Evolutionary conservation across 2,113 vertebrate genomes (phyloP), one percentile per base, ranked within the genome.

Genomic region (Erpornis zantholeuca): DNA sequence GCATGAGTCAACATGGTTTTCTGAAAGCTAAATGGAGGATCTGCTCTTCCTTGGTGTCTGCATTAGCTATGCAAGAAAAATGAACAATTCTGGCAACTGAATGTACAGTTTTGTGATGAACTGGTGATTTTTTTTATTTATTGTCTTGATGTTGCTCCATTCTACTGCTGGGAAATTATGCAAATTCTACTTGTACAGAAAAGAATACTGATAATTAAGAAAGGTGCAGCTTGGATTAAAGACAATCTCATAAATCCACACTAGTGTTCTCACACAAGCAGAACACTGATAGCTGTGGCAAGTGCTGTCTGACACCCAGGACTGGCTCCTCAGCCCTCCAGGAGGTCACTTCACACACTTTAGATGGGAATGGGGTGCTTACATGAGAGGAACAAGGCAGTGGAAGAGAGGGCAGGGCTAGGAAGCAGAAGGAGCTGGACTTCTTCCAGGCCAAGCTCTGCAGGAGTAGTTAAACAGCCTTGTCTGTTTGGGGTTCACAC

Each of bases 121-220:
- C 57, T 96, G 78, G 57, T 93, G 95, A 83, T 33, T 89, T 96
- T 97, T 96, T 96, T 75, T 57, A 78, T 88, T 97, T 97, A 94
- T 94, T 97, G 94, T 95, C 96, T 96, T 94, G 86, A 94, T 94
- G 95, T 91, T 95, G 73, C 92, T 94, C 72, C 90, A 49, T 92
- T 91, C 92, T 94, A 45, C 95, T 97, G 96, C 92, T 95, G 92
- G 94, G 94, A 97, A 98, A 97, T 97, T 90, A 97, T 96, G 96
- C 94, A 96, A 84, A 91, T 90, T 91, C 64, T 92, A 91, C 78
- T 50, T 64, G 66, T 44, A 89, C 92, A 92, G 69, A 91, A 92
- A 85, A 91, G 94, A 97, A 97, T 97, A 82, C 92, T 68, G 75
- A 96, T 97, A 96, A 97, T 97, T 95, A 96, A 70, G 78, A 95